Percentiles rank a stretch among this genome's conserved stretches.
phyloP scores from a whole-genome alignment of 2,797 vertebrate genomes.

The Rhabdomys pumilio region DNA sequence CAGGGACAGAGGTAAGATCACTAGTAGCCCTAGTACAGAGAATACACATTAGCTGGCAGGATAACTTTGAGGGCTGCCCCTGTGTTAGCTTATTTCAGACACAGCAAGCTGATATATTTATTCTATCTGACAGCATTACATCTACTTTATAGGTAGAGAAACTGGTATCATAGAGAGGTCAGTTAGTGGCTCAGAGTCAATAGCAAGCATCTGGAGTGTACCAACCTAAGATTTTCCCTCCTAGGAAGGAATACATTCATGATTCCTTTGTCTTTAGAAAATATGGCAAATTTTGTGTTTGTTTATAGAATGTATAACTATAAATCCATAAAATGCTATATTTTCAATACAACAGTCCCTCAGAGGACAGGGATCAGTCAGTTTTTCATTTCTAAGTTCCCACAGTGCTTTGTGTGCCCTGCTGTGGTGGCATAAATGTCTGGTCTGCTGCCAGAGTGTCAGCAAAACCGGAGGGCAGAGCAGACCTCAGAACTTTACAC shows the following conservation, averaged over 20 bases:
- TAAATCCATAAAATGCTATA: background rate
- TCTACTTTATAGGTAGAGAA: slow-evolving; percentile 11
- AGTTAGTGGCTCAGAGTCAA: background rate
- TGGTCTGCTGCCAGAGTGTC: background rate
- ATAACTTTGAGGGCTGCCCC: background rate
- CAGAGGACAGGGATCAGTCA: background rate
- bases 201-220: background rate
- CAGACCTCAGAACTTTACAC: background rate
- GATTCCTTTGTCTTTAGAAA: slow-evolving; percentile 43
- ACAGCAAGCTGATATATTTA: background rate
- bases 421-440: background rate
- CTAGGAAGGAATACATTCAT: background rate
- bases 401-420: background rate
- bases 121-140: background rate
- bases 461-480: background rate
- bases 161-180: background rate
- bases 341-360: background rate
- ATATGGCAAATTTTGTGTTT: background rate
- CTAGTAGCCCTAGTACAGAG: background rate
- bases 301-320: background rate
- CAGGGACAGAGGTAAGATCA: background rate
- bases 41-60: background rate
- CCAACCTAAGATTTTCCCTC: background rate
- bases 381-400: background rate
- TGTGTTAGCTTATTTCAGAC: background rate